Conservation (phyloP, 2,888 invertebrate species). For the Tetragonisca angustula region DNA sequence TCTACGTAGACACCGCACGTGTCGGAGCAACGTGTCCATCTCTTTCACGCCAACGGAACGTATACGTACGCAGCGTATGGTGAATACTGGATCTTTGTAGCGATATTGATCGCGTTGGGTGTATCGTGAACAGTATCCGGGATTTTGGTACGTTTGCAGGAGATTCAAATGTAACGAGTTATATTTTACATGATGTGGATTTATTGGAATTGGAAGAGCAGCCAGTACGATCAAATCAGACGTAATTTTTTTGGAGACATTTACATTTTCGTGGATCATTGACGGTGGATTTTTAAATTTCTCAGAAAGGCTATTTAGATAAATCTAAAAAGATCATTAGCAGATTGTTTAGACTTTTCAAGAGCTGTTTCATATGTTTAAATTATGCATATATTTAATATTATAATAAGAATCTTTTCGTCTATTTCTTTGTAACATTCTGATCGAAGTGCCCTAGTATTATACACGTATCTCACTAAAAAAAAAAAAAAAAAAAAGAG, state of each 20-base stretch:
- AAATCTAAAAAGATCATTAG: no score
- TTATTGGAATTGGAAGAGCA: no score
- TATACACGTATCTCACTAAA: neutral
- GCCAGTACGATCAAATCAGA: no score
- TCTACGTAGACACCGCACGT: slow-evolving; percentile 20
- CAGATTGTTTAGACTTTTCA: neutral
- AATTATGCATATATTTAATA: neutral
- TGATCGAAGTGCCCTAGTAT: neutral
- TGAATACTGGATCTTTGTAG: slow-evolving; percentile 17
- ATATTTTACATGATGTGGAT: no score
- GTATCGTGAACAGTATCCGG: slow-evolving; percentile 12
- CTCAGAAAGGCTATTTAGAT: no score
- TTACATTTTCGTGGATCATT: no score
- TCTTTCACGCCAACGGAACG: neutral
- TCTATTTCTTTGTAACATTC: neutral
- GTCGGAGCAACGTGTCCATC: slow-evolving; percentile 10
- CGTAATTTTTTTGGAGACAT: no score
- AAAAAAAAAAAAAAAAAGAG: neutral
- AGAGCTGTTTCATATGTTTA: neutral
- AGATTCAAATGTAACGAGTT: no score
- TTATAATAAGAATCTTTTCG: neutral
- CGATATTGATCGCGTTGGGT: slow-evolving; percentile 23
- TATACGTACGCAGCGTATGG: neutral
- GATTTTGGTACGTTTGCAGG: no score
- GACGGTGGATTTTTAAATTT: no score